Evolutionary conservation across 2,888 invertebrate genomes (phyloP), one percentile per base, ranked within the genome.

Genomic region (Drosophila sordidapex): DNA sequence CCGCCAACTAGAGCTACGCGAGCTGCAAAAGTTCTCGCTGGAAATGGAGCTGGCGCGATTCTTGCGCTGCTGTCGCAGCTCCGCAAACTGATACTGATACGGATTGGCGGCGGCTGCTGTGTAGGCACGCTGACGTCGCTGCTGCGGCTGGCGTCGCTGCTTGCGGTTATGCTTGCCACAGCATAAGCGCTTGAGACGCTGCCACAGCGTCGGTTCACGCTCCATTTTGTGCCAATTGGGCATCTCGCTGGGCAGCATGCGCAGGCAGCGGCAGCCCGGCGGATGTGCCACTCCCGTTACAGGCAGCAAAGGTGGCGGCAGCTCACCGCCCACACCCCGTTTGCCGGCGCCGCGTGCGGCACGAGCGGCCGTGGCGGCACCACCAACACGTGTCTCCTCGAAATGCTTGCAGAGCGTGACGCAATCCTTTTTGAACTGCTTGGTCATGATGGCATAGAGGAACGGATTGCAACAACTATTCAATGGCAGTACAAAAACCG

Each of bases 391-490:
- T 43, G 97, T 97, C 93, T 98, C 99, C 93, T 99, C 99, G 86
- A 99, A 98, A 27, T 98, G 97, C 93, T 98, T 98, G 94, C 98
- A 99, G 69, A 99, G 96, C 92, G 98, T 95, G 4, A 98, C 97
- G 94, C 99, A 99, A 94, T 99, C 99, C 93, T 98, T 98, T 93
- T 99, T 99, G 93, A 99, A 99, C 93, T 99, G 98, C 92, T 99
- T 99, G 10, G 99, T 99, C 90, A 99, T 95, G 83, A 99, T 99
- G 59, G 99, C 99, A 93, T 99, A 99, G 35, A 99, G 95, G 93
- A 99, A 99, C 0, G 99, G 99, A 94, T 99, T 99, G 94, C 99
- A 98, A 93, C 99, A 99, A 18, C 98, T 98, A 93, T 99, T 99
- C 76, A 99, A 94, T 2, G 99, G 99, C 84, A 99, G 94, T 64